Evolutionary conservation across 2,113 vertebrate species (phyloP).

Genomic region (Theropithecus gelada): DNA sequence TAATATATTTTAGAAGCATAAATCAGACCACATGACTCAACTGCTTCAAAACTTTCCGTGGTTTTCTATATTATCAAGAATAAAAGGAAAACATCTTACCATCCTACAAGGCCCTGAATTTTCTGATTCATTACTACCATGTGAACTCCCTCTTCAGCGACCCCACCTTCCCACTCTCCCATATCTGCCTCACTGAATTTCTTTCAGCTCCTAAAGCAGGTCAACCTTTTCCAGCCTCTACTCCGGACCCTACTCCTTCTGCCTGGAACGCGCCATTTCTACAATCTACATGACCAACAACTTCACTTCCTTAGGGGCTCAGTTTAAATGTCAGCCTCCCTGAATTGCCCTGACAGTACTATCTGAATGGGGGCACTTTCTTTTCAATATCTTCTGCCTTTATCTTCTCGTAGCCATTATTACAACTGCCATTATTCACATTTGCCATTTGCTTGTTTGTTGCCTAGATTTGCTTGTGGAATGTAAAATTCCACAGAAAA

Average conservation of each 20-base stretch:
- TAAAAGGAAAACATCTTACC: background rate
- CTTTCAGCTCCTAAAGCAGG: background rate
- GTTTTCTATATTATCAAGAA: background rate
- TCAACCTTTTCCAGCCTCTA: background rate
- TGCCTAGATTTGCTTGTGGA: background rate
- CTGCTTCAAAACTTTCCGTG: background rate
- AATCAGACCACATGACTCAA: background rate
- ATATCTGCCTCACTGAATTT: background rate
- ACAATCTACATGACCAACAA: background rate
- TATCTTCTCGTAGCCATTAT: background rate
- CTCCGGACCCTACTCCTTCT: background rate
- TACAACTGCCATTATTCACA: background rate
- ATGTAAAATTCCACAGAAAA: background rate
- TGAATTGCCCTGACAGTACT: background rate
- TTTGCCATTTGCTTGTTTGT: background rate
- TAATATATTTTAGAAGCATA: background rate
- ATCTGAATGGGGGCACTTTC: background rate
- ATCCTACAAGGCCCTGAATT: background rate
- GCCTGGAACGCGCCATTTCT: background rate
- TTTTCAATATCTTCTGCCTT: background rate
- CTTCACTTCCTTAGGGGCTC: background rate
- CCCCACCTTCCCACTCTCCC: fast-evolving
- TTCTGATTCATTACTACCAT: fast-evolving
- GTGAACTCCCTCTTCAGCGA: background rate
- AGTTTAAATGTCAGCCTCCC: background rate